Conservation (phyloP, 2,888 invertebrate species). For the Cordilura impudica region DNA sequence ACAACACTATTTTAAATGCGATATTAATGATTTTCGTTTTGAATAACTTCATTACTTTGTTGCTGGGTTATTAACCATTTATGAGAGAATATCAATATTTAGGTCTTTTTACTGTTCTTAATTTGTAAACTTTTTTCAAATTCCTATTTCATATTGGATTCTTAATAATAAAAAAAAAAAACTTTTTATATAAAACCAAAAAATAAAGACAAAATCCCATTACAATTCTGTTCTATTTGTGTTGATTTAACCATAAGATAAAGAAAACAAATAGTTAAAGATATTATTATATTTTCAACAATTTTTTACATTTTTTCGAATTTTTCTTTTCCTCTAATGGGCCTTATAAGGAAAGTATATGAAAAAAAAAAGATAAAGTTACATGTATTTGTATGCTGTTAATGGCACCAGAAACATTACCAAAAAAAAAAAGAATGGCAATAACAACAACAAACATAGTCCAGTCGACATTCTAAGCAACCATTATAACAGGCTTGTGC, state of each 20-base stretch:
- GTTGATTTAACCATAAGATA: constrained; percentile 51
- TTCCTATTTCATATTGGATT: not conserved
- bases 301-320: constrained; percentile 7
- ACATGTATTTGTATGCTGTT: constrained; percentile 10
- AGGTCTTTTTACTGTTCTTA: too few relatives aligned
- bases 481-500: not conserved
- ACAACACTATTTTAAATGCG: too few relatives aligned
- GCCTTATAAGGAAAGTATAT: not conserved
- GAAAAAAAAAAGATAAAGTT: constrained; percentile 40
- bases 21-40: too few relatives aligned
- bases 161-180: not conserved
- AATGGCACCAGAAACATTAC: constrained; percentile 36
- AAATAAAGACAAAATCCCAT: constrained; percentile 35
- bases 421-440: not conserved
- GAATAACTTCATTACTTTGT: too few relatives aligned
- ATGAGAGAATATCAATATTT: too few relatives aligned
- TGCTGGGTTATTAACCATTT: too few relatives aligned
- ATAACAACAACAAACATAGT: too few relatives aligned
- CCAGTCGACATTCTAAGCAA: too few relatives aligned
- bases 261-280: constrained; percentile 47
- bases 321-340: constrained; percentile 26
- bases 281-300: constrained; percentile 20
- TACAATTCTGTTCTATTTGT: constrained; percentile 26
- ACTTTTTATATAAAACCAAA: not conserved
- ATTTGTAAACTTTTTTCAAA: not conserved